phyloP scores from a whole-genome alignment of 2,797 vertebrate genomes.

The Phaenicophaeus curvirostris region DNA sequence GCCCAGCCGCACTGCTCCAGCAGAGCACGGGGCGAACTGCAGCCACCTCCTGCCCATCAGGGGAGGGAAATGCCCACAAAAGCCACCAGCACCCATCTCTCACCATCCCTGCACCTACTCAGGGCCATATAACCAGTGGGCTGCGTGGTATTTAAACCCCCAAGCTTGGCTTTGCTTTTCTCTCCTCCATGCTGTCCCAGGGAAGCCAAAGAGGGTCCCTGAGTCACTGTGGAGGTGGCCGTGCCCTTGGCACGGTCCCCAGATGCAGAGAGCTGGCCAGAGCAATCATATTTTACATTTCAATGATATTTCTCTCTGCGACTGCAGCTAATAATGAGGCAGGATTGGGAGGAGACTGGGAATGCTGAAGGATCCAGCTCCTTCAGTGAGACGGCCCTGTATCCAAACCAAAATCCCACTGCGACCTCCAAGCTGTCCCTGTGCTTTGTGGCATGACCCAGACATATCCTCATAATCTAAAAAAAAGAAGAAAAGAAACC shows the following conservation, averaged over 20 bases:
- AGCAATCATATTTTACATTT: neutral
- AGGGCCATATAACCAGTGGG: neutral
- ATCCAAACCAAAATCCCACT: neutral
- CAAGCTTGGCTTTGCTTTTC: neutral
- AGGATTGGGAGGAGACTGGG: neutral
- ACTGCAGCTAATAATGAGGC: slow-evolving; percentile 8
- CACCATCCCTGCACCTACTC: neutral
- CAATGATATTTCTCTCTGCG: neutral
- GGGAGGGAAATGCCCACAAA: neutral
- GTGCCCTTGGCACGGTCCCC: neutral
- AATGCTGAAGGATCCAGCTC: rapidly evolving
- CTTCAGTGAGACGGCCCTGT: rapidly evolving
- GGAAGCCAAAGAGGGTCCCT: neutral
- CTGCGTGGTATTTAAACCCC: neutral
- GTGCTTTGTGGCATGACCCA: neutral
- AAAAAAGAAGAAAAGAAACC: neutral
- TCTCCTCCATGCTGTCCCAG: rapidly evolving
- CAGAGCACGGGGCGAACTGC: rapidly evolving
- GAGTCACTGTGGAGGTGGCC: neutral
- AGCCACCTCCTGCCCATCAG: rapidly evolving
- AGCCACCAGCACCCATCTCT: neutral
- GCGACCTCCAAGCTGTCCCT: neutral
- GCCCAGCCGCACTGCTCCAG: rapidly evolving
- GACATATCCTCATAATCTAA: neutral
- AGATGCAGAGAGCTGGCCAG: neutral